These are phyloP conservation scores for Sicus ferrugineus DNA, from an alignment of 2,888 invertebrate species.

Conservation along the genomic window DNA sequence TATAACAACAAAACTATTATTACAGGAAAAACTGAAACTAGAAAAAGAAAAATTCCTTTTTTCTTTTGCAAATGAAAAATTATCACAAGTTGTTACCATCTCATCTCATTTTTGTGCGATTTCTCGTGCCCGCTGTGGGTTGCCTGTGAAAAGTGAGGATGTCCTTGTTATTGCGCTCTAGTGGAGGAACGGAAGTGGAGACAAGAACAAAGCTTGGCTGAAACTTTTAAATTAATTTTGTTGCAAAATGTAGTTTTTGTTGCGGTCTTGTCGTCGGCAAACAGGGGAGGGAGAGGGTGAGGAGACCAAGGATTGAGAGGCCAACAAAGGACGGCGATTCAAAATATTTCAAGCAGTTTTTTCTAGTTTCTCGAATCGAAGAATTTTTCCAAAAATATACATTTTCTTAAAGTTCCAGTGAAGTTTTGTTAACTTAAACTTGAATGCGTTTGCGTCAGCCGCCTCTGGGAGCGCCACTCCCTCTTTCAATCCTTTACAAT, in stretches of 20 bases:
- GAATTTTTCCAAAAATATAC: no score
- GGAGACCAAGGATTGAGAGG: no score
- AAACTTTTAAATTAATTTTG: constrained; percentile 58
- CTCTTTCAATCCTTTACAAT: no score
- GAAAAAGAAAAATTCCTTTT: constrained; percentile 17
- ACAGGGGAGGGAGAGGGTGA: not conserved
- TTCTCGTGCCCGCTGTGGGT: no score
- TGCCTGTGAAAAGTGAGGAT: not conserved
- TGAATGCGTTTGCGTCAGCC: no score
- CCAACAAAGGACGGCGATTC: not conserved
- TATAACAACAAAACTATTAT: constrained; percentile 10
- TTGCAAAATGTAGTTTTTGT: constrained; percentile 38
- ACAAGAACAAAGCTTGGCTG: not conserved
- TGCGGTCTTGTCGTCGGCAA: constrained; percentile 20
- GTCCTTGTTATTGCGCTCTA: constrained; percentile 1
- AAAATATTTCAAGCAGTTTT: no score
- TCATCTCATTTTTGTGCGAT: no score
- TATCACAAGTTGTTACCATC: constrained; percentile 28
- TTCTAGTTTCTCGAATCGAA: no score
- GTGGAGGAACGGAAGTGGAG: constrained; percentile 21
- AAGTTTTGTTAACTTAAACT: no score
- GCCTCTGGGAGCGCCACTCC: not conserved
- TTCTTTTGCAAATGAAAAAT: constrained; percentile 32
- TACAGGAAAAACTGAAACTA: constrained; percentile 8
- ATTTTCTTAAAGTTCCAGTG: no score